These are phyloP conservation scores for Prionailurus viverrinus DNA, from an alignment of 2,113 vertebrate species.

Conservation along the genomic window DNA sequence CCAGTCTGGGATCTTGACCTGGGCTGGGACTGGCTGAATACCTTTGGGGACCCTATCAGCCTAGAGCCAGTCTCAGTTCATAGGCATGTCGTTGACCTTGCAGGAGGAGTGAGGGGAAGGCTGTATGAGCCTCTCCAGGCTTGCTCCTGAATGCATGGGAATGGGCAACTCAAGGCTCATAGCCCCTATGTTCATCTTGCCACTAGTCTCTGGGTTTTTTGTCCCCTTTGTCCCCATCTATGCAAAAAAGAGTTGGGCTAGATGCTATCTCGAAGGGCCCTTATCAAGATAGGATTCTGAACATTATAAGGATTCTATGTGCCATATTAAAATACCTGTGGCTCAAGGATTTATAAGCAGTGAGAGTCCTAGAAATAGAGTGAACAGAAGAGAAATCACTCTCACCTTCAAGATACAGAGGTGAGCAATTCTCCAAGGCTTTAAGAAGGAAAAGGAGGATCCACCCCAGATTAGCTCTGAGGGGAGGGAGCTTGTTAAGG, in stretches of 20 bases:
- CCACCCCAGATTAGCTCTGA: slow-evolving; percentile 69
- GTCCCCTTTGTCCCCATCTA: neutral
- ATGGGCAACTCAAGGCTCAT: neutral
- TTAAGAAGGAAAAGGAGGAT: slow-evolving; percentile 55
- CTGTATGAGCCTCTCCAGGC: neutral
- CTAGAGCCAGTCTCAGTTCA: neutral
- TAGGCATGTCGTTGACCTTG: neutral
- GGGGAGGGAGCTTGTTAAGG: slow-evolving; percentile 78
- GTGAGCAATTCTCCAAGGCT: slow-evolving; percentile 40
- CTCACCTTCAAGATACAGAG: neutral
- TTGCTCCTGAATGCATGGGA: neutral
- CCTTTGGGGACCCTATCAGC: neutral
- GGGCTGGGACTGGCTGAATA: neutral
- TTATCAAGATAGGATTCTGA: slow-evolving; percentile 10
- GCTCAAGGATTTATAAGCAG: neutral
- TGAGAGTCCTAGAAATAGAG: slow-evolving; percentile 33
- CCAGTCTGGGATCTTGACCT: neutral
- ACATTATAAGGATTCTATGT: neutral
- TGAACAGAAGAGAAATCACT: slow-evolving; percentile 19
- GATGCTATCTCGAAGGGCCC: neutral
- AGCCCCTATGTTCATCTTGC: neutral
- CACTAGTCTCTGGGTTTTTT: neutral
- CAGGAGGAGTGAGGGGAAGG: neutral
- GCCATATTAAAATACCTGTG: slow-evolving; percentile 25
- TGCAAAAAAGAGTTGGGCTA: neutral